Evolutionary conservation across 2,888 invertebrate genomes (phyloP), one percentile per base, ranked within the genome.

Genomic region (Heterodera filipjevi): DNA sequence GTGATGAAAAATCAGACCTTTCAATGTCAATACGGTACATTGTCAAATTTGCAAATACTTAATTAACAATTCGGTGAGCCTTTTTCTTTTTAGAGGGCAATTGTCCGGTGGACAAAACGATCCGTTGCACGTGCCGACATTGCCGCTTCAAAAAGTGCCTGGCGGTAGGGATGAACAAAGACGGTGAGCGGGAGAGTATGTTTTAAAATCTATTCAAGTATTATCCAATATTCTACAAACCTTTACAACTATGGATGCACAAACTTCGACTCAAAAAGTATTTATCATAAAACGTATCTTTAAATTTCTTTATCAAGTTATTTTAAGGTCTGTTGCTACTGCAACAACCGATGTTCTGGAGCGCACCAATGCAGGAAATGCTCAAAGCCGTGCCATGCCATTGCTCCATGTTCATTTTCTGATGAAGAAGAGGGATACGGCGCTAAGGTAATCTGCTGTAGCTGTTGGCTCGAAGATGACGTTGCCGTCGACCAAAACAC

Each of bases 1-100:
- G 87, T 88, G 44, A 88, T 88, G 89, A 89, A 89, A 79, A 85
- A 86, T 75, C 88, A 88, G 78, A 83, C 83, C n/a, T 88, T 88
- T 79, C 72, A 74, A 5, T 88, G 88, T 71, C 88, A 88, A 64
- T 83, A 81, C 49, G 68, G 68, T 68, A 6, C 8, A n/a, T n/a
- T n/a, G 59, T 59, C 8, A 27, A 59, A 49, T 19, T 19, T 49
- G 8, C 14, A 49, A 19, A 49, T 49, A 16, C 39, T 39, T 49
- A 5, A 19, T 49, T 14, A 19, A 22, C 27, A 22, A 22, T 14
- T 19, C 16, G 10, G 16, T 19, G n/a, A n/a, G n/a, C 14, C 0
- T 14, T 49, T 5, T 68, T 14, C 16, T 6, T 68, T 68, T 32
- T n/a, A 68, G 82, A 81, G 35, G 84, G 83, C 12, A 83, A 80